Evolutionary conservation across 2,888 invertebrate genomes (phyloP).

Genomic region (Agriotes lineatus): DNA sequence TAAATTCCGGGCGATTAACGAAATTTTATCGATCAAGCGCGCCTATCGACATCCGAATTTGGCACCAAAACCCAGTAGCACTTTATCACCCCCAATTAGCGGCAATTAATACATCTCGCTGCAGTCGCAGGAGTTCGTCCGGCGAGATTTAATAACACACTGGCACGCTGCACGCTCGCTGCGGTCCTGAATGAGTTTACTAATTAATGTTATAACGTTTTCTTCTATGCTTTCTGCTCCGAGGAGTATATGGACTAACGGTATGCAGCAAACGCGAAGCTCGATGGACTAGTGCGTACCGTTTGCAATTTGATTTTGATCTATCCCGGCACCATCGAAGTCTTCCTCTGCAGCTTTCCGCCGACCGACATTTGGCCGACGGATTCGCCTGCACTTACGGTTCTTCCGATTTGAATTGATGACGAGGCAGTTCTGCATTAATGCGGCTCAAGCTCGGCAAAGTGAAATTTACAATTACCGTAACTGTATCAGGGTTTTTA

Average conservation of each 20-base stretch:
- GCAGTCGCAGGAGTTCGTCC: constrained; percentile 39
- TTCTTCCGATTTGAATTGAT: background rate
- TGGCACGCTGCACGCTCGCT: constrained; percentile 44
- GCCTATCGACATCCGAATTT: too few relatives aligned
- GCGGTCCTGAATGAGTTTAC: constrained; percentile 53
- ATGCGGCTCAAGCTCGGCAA: constrained; percentile 11
- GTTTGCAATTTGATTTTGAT: constrained; percentile 30
- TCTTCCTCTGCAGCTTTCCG: background rate
- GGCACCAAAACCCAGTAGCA: constrained; percentile 12
- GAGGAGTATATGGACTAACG: constrained; percentile 64
- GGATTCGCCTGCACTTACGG: constrained; percentile 7
- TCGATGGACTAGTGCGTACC: constrained; percentile 14
- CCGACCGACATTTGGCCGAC: constrained; percentile 16
- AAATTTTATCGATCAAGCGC: background rate
- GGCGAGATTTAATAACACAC: constrained; percentile 51
- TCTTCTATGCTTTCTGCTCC: constrained; percentile 63
- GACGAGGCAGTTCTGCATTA: constrained; percentile 11
- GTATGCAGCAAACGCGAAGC: constrained; percentile 45
- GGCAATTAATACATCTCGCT: background rate
- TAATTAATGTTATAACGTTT: constrained; percentile 63
- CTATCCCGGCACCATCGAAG: too few relatives aligned
- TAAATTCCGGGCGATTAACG: background rate
- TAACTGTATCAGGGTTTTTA: constrained; percentile 22
- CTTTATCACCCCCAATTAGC: background rate
- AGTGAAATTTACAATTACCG: constrained; percentile 27